A percentile compares a stretch with the other conserved stretches of the same genome.
Conservation (phyloP, 2,797 vertebrate genomes). For the Aphelocoma californica region DNA sequence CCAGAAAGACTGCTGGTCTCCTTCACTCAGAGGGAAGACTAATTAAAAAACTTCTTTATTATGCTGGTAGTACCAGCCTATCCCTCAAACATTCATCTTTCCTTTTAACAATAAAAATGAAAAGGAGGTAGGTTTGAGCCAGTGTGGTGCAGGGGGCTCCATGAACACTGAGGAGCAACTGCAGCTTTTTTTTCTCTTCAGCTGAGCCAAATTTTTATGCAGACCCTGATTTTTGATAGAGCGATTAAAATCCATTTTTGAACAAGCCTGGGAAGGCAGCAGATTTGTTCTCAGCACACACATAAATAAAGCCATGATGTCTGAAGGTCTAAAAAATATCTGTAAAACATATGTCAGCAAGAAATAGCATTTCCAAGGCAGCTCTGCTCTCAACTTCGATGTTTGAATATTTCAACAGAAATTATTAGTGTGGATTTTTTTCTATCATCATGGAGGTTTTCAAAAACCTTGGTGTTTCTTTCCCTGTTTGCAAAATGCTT, state of each 20-base stretch:
- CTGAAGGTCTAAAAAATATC: not conserved
- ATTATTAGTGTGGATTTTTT: not conserved
- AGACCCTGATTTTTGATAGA: not conserved
- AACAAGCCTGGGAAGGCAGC: not conserved
- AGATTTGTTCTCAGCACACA: not conserved
- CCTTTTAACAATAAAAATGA: not conserved
- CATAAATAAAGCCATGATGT: not conserved
- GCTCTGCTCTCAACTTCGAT: not conserved
- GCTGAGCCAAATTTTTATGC: not conserved
- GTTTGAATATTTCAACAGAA: not conserved
- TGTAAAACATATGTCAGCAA: not conserved
- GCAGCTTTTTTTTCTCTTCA: not conserved
- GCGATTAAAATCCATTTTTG: not conserved
- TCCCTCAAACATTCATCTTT: not conserved
- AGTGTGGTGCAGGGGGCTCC: fast-evolving
- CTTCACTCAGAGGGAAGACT: not conserved
- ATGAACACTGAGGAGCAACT: not conserved
- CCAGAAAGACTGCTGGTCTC: not conserved
- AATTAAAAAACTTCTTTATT: not conserved
- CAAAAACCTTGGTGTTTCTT: not conserved
- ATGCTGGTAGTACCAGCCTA: not conserved
- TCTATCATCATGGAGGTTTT: not conserved
- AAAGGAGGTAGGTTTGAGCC: not conserved
- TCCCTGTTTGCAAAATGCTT: not conserved
- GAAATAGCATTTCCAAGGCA: not conserved